Base-by-base conservation (phyloP, 2,888 invertebrate species). In the Parapristionchus giblindavisi region DNA sequence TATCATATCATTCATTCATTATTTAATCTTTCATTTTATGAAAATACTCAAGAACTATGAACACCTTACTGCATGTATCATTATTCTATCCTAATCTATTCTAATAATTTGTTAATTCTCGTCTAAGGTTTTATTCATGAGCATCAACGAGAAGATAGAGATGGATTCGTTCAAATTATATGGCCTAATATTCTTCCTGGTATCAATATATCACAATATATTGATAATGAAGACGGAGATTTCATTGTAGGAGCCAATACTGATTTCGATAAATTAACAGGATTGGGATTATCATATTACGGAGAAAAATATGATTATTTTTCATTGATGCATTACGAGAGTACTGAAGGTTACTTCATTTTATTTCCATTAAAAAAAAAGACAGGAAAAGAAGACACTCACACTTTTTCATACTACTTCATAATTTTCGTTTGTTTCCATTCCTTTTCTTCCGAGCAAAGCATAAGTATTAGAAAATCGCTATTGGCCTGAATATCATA, bases 91-190 rank as follows among this genome's bases (percentile, higher is more conserved):
- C n/a, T n/a, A n/a, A n/a, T n/a, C n/a, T n/a, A n/a, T n/a, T n/a
- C n/a, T n/a, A n/a, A n/a, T n/a, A n/a, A n/a, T n/a, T n/a, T n/a
- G n/a, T n/a, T n/a, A n/a, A n/a, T n/a, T n/a, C n/a, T n/a, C n/a
- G n/a, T n/a, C n/a, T n/a, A n/a, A 80, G 80, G 87, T 4, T 87
- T 87, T 77, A 87, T 87, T 48, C 87, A 87, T 72, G 87, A 87
- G 71, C 87, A 87, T 74, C 87, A 87, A 76, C 75, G 87, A 66
- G 87, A 87, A 24, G 87, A 87, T 65, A 81, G 87, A 24, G 87
- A 87, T 60, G 76, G 73, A 3, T 87, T 79, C 73, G 87, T 87
- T 8, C 72, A 78, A 5, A 87, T 87, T 61, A 34, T 82, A 27
- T 87, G 84, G 79, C 78, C 82, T 29, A 87, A 87, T 75, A 79